A percentile compares a stretch with the other conserved stretches of the same genome.
phyloP scores from a whole-genome alignment of 1,140 invertebrate genomes.

The Venustaconcha ellipsiformis region DNA sequence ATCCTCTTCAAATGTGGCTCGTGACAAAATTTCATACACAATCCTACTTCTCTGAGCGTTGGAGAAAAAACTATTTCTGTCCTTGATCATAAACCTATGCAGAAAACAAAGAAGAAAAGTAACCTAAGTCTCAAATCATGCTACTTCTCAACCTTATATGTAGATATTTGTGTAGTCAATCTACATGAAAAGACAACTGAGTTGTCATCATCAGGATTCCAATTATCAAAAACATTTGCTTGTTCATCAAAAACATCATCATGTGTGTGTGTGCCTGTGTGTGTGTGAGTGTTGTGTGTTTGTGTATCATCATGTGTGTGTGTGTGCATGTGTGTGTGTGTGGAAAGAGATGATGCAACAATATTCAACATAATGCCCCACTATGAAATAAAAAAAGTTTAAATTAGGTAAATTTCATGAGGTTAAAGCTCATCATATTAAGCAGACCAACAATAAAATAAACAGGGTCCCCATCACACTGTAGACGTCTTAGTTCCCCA shows the following conservation, averaged over 20 bases:
- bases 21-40: constrained; percentile 70
- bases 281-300: no score
- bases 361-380: constrained; percentile 3
- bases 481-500: no score
- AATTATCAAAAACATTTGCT: background rate
- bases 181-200: background rate
- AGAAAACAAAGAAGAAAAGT: constrained; percentile 9
- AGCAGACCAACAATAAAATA: no score
- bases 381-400: no score
- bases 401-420: no score
- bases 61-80: constrained; percentile 82
- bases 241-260: background rate
- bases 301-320: no score
- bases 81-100: constrained; percentile 68
- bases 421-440: no score
- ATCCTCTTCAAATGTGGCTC: constrained; percentile 49
- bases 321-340: no score
- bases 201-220: background rate
- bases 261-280: no score
- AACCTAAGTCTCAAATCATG: background rate
- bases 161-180: background rate
- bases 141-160: background rate
- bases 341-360: background rate
- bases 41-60: constrained; percentile 87
- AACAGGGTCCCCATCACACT: no score